Base-by-base conservation (phyloP, 2,113 vertebrate species). In the Varanus salvator region DNA sequence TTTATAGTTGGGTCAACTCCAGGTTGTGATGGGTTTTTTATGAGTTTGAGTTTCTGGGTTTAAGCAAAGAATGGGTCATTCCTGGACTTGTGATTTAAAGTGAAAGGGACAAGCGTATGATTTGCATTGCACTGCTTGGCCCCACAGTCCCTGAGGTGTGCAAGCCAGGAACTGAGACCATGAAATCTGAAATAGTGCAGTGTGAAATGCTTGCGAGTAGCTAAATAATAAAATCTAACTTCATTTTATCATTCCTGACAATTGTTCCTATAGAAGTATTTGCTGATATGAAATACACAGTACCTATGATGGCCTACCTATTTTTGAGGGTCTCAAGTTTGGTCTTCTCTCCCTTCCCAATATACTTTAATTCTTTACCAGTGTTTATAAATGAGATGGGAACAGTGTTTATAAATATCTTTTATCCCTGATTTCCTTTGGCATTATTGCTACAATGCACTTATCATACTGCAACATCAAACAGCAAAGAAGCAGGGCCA, bases 401-500 rank as follows among this genome's bases (percentile, higher is more conserved):
- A 14, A 74, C 52, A 5, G 23, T 19, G n/a, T 54, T 54, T 52
- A 38, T 48, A 84, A 84, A 84, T 74, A 91, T 89, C 77, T 87
- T 87, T 77, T 92, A 74, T 91, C 84, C 86, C 77, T 82, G 64
- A 90, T 90, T 90, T 94, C 88, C 75, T 1, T 0, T 72, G 89
- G 21, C 54, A 85, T 87, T 95, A 92, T 90, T 93, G 91, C 57
- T 92, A 87, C 21, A 31, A 23, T 90, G 76, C 77, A 90, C 0
- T 0, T 82, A 8, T 83, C 84, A 52, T 91, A 85, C 29, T 87
- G 84, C 83, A 90, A 81, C 89, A 92, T 44, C 78, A 91, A 91
- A 92, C 91, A 90, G 71, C 52, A 93, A 93, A 94, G 89, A 85
- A 93, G 2, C 77, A 64, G 52, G 88, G 54, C 86, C 81, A 90